Conservation (phyloP, 1,140 invertebrate genomes). For the Metopolophium dirhodum region DNA sequence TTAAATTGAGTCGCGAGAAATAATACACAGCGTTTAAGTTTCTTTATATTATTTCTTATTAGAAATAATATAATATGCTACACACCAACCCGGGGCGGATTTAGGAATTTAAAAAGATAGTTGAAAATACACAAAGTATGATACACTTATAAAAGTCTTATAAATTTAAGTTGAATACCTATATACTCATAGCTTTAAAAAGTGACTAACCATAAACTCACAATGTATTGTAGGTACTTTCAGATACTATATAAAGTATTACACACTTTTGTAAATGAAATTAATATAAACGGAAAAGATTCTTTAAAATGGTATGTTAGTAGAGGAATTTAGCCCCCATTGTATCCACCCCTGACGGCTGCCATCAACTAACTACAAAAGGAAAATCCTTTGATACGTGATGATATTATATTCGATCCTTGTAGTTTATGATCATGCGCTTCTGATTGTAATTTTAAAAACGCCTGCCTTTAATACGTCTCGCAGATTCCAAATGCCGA, state of each 20-base stretch:
- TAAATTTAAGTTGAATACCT: neutral
- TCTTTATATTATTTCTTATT: no score
- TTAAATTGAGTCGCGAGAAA: neutral
- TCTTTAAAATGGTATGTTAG: neutral
- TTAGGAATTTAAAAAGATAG: neutral
- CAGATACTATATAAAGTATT: neutral
- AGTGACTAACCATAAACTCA: neutral
- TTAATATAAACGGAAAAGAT: neutral
- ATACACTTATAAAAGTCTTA: neutral
- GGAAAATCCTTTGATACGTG: neutral
- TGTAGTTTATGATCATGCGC: neutral
- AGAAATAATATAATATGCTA: neutral
- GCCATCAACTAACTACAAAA: neutral
- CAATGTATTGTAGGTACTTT: neutral
- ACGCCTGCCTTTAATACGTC: neutral
- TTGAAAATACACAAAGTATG: neutral
- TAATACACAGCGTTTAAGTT: no score
- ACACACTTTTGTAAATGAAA: neutral
- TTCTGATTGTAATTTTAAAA: neutral
- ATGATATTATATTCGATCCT: neutral
- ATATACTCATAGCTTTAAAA: neutral
- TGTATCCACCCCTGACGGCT: neutral
- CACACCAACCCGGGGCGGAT: neutral
- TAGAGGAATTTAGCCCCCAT: neutral
- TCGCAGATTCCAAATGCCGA: neutral